Percentiles rank a stretch among this genome's conserved stretches.
phyloP scores from a whole-genome alignment of 2,797 vertebrate genomes.

The Mormyrus hasselquistii region DNA sequence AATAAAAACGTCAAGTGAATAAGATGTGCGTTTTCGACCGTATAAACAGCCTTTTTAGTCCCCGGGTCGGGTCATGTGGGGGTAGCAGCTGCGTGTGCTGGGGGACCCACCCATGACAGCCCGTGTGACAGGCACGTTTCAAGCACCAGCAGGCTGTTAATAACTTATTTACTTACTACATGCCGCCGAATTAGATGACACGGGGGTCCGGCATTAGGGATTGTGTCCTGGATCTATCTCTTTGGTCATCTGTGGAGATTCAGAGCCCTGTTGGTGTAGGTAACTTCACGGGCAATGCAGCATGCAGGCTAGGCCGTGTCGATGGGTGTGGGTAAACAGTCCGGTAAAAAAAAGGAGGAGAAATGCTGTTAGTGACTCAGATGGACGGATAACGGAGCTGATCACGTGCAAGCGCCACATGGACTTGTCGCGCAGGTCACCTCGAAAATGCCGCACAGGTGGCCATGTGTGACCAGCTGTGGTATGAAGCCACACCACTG shows the following conservation, averaged over 20 bases:
- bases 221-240: not conserved
- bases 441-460: not conserved
- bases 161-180: not conserved
- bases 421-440: not conserved
- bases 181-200: not conserved
- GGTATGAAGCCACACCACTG: not conserved
- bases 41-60: not conserved
- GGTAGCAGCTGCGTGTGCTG: not conserved
- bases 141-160: not conserved
- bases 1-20: not conserved
- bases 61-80: not conserved
- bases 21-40: not conserved
- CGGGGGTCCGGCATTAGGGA: not conserved
- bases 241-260: not conserved
- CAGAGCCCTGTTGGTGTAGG: not conserved
- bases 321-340: not conserved
- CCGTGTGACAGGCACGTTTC: not conserved
- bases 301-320: not conserved
- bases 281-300: not conserved
- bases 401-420: not conserved
- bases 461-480: not conserved
- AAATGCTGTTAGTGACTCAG: not conserved
- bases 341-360: not conserved
- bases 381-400: not conserved
- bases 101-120: not conserved